Conservation (phyloP, 2,113 vertebrate species). For the Cariama cristata region DNA sequence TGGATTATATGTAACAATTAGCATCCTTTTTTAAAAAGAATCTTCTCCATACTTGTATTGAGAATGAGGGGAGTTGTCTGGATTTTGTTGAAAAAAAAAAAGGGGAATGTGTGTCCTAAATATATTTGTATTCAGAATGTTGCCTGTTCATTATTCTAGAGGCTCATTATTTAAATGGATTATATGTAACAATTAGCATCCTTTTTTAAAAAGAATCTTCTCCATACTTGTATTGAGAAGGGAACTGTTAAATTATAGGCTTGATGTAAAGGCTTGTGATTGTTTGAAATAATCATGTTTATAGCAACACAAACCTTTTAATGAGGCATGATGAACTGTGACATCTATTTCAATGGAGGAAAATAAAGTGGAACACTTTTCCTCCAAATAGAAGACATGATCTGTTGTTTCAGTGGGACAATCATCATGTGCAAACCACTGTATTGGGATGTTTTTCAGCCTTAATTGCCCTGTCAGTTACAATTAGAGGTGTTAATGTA, state of each 20-base stretch:
- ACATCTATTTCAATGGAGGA: slow-evolving; percentile 4
- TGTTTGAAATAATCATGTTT: slow-evolving; percentile 32
- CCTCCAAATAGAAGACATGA: background rate
- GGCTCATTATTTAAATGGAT: background rate
- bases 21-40: background rate
- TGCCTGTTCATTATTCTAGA: background rate
- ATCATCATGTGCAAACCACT: background rate
- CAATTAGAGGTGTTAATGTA: slow-evolving; percentile 66
- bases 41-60: background rate
- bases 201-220: background rate
- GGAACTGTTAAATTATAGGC: background rate
- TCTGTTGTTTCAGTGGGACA: slow-evolving; percentile 40
- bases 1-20: background rate
- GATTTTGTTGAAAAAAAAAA: too few relatives aligned
- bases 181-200: background rate
- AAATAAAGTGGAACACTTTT: slow-evolving; percentile 37
- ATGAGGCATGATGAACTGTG: slow-evolving; percentile 34
- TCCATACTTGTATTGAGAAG: background rate
- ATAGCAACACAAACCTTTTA: slow-evolving; percentile 9
- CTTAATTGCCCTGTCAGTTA: slow-evolving; percentile 60
- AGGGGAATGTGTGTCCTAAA: background rate
- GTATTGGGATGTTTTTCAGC: slow-evolving; percentile 12
- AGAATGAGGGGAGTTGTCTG: too few relatives aligned
- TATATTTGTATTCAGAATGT: background rate
- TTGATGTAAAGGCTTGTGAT: slow-evolving; percentile 1